These are phyloP conservation scores for Coptodon rendalli DNA, from an alignment of 2,113 vertebrate species.

Conservation along the genomic window DNA sequence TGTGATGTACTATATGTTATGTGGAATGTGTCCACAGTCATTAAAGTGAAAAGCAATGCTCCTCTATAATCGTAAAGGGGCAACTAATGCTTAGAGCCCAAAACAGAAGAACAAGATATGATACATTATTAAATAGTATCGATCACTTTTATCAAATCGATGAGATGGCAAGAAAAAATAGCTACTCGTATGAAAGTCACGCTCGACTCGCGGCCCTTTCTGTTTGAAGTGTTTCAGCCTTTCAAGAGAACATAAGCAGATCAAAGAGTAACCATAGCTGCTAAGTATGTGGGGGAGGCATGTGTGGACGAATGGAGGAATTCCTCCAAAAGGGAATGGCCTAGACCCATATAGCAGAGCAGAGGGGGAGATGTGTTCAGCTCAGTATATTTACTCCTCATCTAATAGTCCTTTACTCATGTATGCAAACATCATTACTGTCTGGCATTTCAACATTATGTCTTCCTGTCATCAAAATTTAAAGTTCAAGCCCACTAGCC, in stretches of 20 bases:
- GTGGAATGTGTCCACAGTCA: slow-evolving; percentile 26
- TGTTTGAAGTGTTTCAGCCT: slow-evolving; percentile 68
- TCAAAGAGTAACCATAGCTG: slow-evolving; percentile 64
- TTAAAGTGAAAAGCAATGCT: slow-evolving; percentile 38
- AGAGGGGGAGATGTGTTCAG: background rate
- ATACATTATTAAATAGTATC: slow-evolving; percentile 69
- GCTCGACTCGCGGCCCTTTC: slow-evolving; percentile 27
- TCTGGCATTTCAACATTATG: background rate
- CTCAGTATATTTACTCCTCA: background rate
- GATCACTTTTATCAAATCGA: slow-evolving; percentile 68
- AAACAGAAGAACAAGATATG: slow-evolving; percentile 43
- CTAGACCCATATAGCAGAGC: slow-evolving; percentile 5
- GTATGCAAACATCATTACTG: background rate
- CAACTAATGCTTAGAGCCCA: slow-evolving; percentile 38
- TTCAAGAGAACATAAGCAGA: slow-evolving; percentile 65
- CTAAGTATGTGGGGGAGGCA: slow-evolving; percentile 43
- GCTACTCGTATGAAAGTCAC: slow-evolving; percentile 49
- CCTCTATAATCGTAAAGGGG: slow-evolving; percentile 16
- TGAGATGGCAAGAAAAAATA: slow-evolving; percentile 36
- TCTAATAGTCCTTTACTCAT: background rate
- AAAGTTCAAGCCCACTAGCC: background rate
- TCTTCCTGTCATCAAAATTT: background rate
- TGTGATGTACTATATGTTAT: slow-evolving; percentile 20
- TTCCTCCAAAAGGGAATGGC: slow-evolving; percentile 41
- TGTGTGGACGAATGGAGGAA: slow-evolving; percentile 48